Base-by-base conservation (phyloP, 1,140 invertebrate species). In the Anastatus disparis region DNA sequence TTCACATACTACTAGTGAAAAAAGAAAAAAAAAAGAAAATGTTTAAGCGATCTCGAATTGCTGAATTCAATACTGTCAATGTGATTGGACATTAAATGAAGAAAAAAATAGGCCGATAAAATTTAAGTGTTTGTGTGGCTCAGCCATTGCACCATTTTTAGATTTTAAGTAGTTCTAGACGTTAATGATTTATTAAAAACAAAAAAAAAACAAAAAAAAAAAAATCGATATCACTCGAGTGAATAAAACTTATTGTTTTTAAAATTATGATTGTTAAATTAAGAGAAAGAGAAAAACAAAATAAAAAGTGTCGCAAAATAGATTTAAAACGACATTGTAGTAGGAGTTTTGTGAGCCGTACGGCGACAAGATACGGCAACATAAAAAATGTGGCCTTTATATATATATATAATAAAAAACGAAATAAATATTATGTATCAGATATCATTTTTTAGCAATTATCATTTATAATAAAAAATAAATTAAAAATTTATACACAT, bases 61-160 rank as follows among this genome's bases (percentile, higher is more conserved):
- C n/a, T n/a, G 46, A 38, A 67, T 31, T 66, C 20, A 46, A 63
- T 70, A 64, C 63, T 70, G 68, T 70, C 61, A 52, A 63, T 24
- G 68, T 70, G 22, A 55, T 70, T 70, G 40, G 55, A 70, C 68
- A 64, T 27, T 64, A 70, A 70, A 64, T 42, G 22, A 42, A 35
- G 38, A 55, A 40, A 1, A n/a, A n/a, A n/a, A n/a, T n/a, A n/a
- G n/a, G n/a, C n/a, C n/a, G n/a, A 65, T 50, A 52, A 40, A 7
- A 66, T 12, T 63, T 55, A 44, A 63, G 59, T 64, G 68, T 70
- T 70, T 70, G 59, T 70, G 61, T 70, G 68, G 68, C 68, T 40
- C 61, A 70, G 68, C 68, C 68, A 70, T 64, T 61, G 50, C 59
- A 63, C 59, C 59, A n/a, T n/a, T n/a, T 15, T 56, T 27, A 70